phyloP scores from a whole-genome alignment of 2,113 vertebrate species.

The Psammodynastes pulverulentus region DNA sequence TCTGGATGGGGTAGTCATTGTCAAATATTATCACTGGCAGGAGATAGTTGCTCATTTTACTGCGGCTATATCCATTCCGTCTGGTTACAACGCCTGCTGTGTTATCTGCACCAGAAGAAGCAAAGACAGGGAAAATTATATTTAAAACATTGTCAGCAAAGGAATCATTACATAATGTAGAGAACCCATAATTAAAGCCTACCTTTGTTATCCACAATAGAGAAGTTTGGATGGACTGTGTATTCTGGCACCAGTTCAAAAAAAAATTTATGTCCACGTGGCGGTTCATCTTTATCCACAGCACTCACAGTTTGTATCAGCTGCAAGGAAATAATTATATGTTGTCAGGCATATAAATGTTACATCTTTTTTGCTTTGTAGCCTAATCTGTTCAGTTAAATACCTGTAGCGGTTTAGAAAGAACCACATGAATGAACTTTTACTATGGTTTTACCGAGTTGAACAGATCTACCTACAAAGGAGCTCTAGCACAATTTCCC shows the following conservation, averaged over 20 bases:
- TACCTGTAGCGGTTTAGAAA: neutral
- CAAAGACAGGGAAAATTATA: neutral
- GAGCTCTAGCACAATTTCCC: neutral
- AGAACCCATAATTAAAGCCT: conserved; percentile 2
- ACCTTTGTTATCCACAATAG: conserved; percentile 81
- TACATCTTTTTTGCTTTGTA: neutral
- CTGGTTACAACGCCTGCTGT: conserved; percentile 78
- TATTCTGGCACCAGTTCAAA: conserved; percentile 78
- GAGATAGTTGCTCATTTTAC: conserved; percentile 71
- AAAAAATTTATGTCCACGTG: conserved; percentile 76
- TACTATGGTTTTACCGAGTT: neutral
- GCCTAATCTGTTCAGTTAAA: neutral
- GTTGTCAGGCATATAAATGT: conserved; percentile 25
- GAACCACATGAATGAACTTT: neutral
- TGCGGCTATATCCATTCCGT: conserved; percentile 74
- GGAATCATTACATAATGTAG: fast-evolving
- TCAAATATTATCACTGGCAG: conserved; percentile 78
- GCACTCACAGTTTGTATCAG: conserved; percentile 80
- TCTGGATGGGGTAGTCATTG: conserved; percentile 77
- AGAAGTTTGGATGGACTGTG: conserved; percentile 77
- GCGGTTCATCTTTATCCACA: conserved; percentile 76
- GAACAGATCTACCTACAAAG: neutral
- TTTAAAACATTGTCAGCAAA: neutral
- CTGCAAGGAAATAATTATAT: conserved; percentile 59
- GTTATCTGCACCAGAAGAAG: conserved; percentile 64